Evolutionary conservation across 2,113 vertebrate genomes (phyloP).

Genomic region (Bubo scandiacus): DNA sequence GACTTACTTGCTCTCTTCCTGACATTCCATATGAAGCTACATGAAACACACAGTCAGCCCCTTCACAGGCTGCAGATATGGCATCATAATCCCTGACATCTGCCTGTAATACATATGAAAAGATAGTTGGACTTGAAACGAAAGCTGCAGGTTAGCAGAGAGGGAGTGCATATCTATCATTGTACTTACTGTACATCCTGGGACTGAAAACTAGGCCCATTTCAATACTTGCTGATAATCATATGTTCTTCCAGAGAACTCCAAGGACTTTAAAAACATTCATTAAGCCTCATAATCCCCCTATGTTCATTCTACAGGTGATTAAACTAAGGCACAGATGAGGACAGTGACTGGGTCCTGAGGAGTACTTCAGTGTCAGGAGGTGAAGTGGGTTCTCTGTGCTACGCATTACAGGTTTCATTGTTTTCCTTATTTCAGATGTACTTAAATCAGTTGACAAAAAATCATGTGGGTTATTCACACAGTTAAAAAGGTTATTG

Average conservation of each 20-base stretch:
- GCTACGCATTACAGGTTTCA: neutral
- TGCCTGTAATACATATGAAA: slow-evolving; percentile 71
- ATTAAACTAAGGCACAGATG: neutral
- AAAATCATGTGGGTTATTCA: neutral
- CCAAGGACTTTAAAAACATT: neutral
- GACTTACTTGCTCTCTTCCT: slow-evolving; percentile 88
- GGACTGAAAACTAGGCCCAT: neutral
- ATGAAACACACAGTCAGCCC: slow-evolving; percentile 90
- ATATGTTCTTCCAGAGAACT: neutral
- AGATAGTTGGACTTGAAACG: neutral
- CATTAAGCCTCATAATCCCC: neutral
- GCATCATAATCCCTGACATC: slow-evolving; percentile 86
- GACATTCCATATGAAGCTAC: slow-evolving; percentile 93
- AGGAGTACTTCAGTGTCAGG: neutral
- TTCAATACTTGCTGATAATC: neutral
- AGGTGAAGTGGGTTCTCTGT: neutral
- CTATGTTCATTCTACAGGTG: neutral
- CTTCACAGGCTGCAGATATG: slow-evolving; percentile 80
- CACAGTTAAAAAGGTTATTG: neutral
- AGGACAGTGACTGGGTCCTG: neutral
- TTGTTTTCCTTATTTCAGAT: neutral
- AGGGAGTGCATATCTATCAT: neutral
- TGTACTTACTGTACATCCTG: neutral
- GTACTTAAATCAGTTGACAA: neutral
- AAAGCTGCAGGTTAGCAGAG: neutral